These are phyloP conservation scores for Furnarius figulus DNA, from an alignment of 2,113 vertebrate species.

Conservation along the genomic window DNA sequence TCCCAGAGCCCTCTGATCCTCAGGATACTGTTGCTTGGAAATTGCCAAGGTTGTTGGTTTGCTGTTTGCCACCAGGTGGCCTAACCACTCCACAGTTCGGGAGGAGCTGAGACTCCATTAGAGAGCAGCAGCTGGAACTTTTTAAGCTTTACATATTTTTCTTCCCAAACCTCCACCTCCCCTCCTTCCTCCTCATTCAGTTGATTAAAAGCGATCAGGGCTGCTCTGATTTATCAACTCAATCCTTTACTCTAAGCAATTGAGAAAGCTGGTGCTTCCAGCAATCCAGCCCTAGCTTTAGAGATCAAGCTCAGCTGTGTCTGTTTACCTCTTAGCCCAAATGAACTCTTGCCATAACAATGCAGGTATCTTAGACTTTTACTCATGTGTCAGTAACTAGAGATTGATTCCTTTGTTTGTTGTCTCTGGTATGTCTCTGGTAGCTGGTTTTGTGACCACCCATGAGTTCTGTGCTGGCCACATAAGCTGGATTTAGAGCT, in stretches of 20 bases:
- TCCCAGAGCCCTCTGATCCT: background rate
- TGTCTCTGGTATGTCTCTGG: background rate
- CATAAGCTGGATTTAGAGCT: background rate
- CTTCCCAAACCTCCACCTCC: conserved; percentile 6
- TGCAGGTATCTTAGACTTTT: background rate
- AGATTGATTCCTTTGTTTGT: background rate
- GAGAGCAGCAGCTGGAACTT: conserved; percentile 50
- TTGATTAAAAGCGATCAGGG: conserved; percentile 52
- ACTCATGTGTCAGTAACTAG: background rate
- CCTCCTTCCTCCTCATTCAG: conserved; percentile 11
- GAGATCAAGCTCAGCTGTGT: background rate
- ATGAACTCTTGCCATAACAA: background rate
- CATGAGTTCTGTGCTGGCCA: background rate
- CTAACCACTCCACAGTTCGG: conserved; percentile 65
- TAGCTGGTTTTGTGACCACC: background rate
- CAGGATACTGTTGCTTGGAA: background rate
- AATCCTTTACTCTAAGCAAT: background rate
- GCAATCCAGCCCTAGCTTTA: background rate
- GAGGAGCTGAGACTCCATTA: background rate
- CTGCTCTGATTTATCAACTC: conserved; percentile 44
- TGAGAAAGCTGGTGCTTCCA: background rate
- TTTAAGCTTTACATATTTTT: conserved; percentile 55
- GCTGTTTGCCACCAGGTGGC: conserved; percentile 73
- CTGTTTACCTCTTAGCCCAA: background rate
- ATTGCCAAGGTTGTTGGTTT: conserved; percentile 8